Base-by-base conservation (phyloP, 2,888 invertebrate species). In the Fragum fragum region DNA sequence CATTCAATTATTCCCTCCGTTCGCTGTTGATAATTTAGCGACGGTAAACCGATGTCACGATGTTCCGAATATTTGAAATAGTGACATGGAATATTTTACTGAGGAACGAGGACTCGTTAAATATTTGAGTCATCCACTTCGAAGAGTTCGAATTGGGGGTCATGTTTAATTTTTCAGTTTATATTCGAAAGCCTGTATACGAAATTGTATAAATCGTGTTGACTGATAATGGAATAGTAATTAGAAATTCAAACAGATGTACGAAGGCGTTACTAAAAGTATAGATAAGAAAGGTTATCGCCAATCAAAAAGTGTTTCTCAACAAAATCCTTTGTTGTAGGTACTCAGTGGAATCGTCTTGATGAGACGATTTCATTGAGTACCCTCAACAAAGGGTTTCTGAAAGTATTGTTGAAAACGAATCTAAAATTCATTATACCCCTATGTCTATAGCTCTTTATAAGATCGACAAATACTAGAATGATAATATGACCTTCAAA, bases 1-100 rank as follows among this genome's bases (percentile, higher is more conserved):
- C 36, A 63, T 42, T 66, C 23, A 42, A 66, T 66, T 66, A 66
- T 66, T 42, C 42, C 66, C 23, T 42, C 66, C 29, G n/a, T 26
- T n/a, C 7, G 36, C 1, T 42, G 26, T 5, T 18, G 39, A 42
- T 42, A 66, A 66, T 42, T 66, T n/a, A 39, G 26, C 42, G 66
- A 66, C 11, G 21, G 42, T n/a, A 42, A 6, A 66, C 39, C 39
- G 66, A 66, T 66, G 66, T 66, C 66, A 66, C 66, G 42, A 23
- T 66, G 66, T 66, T 66, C 66, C 66, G 66, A 66, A 42, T 66
- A 66, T 26, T 66, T 66, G 42, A 66, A 66, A 66, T 66, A 36
- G 66, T 32, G 66, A 42, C 66, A 66, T 7, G 23, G 23, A 14
- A 23, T 14, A 66, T 23, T 21, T 66, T 42, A 6, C 29, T 3